Base-by-base conservation (phyloP, 2,888 invertebrate genomes). In the Drosophila peninsularis region DNA sequence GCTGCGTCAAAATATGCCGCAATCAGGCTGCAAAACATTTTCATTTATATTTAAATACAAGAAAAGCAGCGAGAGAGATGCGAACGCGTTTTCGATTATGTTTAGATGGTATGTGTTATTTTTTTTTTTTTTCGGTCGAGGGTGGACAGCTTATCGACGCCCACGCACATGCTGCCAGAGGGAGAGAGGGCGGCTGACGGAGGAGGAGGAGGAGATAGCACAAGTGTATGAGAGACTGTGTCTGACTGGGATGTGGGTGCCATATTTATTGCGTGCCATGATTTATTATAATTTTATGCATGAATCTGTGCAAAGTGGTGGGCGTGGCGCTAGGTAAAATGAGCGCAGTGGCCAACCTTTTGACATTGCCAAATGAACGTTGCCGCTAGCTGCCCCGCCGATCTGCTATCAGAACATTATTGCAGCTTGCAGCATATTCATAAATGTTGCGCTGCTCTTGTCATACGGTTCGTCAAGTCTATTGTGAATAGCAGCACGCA, bases 11-110 rank as follows among this genome's bases (percentile, higher is more conserved):
- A 83, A 83, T 83, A 88, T 88, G 86, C 83, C 83, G 88, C 83
- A 88, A 88, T 88, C 88, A 75, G 78, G 80, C 88, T 83, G 88
- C 88, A 83, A 88, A 88, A 85, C 86, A 83, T 83, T 83, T 83
- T 88, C 83, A 83, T 83, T 83, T 83, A 83, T 83, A 83, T 83
- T 83, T 88, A 83, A 83, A 83, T 83, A 83, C 86, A 71, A 79
- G 80, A 64, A 63, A 57, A 70, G 50, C 68, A 67, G 49, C 53
- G 50, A 42, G 34, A 63, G 62, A 54, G 78, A 75, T 68, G 75
- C 68, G 74, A 74, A 86, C 78, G 84, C 82, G 71, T 82, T 88
- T 83, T 88, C 88, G 83, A 83, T 83, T 83, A 88, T 86, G 86
- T 88, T 82, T 84, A 82, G 82, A 88, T 88, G 75, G 71, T 75